These are phyloP conservation scores for Platycnemis pennipes DNA, from an alignment of 2,888 invertebrate species.

Conservation along the genomic window DNA sequence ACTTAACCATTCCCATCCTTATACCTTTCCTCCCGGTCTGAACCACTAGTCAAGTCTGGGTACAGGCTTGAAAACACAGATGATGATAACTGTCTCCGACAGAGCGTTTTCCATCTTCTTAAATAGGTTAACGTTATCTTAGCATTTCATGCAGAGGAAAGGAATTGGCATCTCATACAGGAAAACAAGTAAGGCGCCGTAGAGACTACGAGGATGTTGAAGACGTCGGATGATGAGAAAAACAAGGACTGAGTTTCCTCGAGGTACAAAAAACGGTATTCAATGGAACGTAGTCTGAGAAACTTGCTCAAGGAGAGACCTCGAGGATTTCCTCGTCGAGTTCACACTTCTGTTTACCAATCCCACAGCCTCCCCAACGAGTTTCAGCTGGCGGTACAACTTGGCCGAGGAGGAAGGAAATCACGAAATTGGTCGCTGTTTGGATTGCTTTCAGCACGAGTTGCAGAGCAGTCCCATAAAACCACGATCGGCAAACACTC, in stretches of 20 bases:
- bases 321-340: not conserved
- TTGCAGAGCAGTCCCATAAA: not conserved
- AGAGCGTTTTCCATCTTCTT: not conserved
- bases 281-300: not conserved
- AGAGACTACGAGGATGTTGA: not conserved
- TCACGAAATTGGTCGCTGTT: not conserved
- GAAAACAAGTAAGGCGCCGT: not conserved
- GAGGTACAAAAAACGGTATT: not conserved
- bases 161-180: not conserved
- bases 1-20: too few species aligned
- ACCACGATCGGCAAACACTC: not conserved
- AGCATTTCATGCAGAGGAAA: not conserved
- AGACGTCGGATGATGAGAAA: not conserved
- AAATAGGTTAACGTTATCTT: not conserved
- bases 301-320: not conserved
- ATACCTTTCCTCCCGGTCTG: too few species aligned
- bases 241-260: not conserved
- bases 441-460: not conserved
- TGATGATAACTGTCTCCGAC: too few species aligned
- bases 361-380: not conserved
- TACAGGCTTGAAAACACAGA: too few species aligned
- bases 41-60: too few species aligned
- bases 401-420: not conserved
- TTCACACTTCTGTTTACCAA: not conserved
- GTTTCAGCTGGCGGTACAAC: not conserved